Percentiles rank a stretch among this genome's conserved stretches.
Conservation (phyloP, 2,797 vertebrate genomes). For the Xenentodon cancila region DNA sequence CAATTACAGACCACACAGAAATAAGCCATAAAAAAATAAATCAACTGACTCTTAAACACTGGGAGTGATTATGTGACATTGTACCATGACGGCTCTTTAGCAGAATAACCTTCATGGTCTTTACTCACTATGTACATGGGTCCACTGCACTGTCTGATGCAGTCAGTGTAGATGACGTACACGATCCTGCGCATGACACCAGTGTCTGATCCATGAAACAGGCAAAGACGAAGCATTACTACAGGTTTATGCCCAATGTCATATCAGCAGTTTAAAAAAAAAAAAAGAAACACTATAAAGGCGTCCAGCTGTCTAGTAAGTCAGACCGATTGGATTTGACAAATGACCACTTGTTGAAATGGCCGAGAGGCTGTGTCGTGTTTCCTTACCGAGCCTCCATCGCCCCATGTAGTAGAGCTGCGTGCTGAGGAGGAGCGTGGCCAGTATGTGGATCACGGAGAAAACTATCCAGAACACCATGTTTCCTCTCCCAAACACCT, state of each 20-base stretch:
- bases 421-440: slow-evolving; percentile 94
- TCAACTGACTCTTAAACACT: background rate
- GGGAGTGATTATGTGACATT: too few species aligned
- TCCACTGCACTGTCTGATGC: slow-evolving; percentile 93
- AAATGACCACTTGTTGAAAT: too few species aligned
- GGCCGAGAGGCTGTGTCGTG: background rate
- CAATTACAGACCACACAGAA: background rate
- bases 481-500: slow-evolving; percentile 96
- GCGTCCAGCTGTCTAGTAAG: too few species aligned
- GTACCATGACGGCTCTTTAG: background rate
- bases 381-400: slow-evolving; percentile 86
- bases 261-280: too few species aligned
- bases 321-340: too few species aligned
- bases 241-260: too few species aligned
- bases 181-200: slow-evolving; percentile 89
- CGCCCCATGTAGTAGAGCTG: slow-evolving; percentile 99
- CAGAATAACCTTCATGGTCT: background rate
- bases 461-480: slow-evolving; percentile 93
- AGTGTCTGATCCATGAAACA: slow-evolving; percentile 80
- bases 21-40: background rate
- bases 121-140: slow-evolving; percentile 95
- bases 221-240: too few species aligned
- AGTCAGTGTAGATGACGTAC: slow-evolving; percentile 92
- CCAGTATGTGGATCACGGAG: slow-evolving; percentile 93
- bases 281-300: too few species aligned